Evolutionary conservation across 2,797 vertebrate species (phyloP).

Genomic region (Octomys mimax): DNA sequence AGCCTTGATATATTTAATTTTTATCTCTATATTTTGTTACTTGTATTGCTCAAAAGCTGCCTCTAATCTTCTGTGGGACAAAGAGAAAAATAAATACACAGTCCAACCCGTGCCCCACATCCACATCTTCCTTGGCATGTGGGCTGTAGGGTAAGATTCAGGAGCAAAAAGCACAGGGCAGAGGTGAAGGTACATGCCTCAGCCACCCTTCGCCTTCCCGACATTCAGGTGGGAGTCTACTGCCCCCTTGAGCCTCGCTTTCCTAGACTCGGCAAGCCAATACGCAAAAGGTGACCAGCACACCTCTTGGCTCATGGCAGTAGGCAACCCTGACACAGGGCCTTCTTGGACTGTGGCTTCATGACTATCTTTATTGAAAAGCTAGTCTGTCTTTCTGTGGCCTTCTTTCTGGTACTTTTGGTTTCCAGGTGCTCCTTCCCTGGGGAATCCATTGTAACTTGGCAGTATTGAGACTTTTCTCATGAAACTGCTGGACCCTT

Average conservation of each 20-base stretch:
- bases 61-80: constrained; percentile 13
- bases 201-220: fast-evolving
- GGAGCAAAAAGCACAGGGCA: background rate
- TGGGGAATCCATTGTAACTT: background rate
- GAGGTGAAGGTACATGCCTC: fast-evolving
- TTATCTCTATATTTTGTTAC: constrained; percentile 45
- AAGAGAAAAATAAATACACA: background rate
- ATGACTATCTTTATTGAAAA: background rate
- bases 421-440: background rate
- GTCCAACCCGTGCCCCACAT: background rate
- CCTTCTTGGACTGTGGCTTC: background rate
- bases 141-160: background rate
- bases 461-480: background rate
- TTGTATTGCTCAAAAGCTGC: constrained; percentile 12
- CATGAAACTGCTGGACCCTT: background rate
- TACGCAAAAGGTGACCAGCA: background rate
- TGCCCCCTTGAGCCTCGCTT: background rate
- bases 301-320: background rate
- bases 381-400: background rate
- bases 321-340: background rate
- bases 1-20: constrained; percentile 44
- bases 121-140: background rate
- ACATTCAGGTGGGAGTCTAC: no score
- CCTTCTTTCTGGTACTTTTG: background rate
- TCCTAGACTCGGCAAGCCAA: background rate